A percentile compares a stretch with the other conserved stretches of the same genome.
These are phyloP conservation scores for Meghimatium bilineatum DNA, from an alignment of 2,888 invertebrate species.

Conservation along the genomic window DNA sequence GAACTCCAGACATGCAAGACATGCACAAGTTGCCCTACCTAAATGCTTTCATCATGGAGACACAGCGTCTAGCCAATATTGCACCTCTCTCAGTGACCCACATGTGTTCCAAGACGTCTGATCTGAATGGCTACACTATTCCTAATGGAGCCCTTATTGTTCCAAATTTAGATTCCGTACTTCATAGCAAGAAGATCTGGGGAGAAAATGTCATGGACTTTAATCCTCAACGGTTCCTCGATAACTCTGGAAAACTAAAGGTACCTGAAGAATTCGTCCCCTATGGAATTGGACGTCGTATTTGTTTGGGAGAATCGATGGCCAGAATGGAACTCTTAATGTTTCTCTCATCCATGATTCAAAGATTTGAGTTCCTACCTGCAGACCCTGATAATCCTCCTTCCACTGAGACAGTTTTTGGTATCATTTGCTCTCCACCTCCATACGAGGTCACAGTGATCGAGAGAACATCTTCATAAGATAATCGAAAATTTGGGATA, in stretches of 20 bases:
- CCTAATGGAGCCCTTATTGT: neutral
- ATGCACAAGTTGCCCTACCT: neutral
- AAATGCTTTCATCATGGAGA: neutral
- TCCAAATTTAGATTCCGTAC: neutral
- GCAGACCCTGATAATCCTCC: neutral
- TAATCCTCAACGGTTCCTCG: slow-evolving; percentile 3
- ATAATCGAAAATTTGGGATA: too few species aligned
- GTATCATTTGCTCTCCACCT: neutral
- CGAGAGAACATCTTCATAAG: neutral
- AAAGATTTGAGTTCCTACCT: slow-evolving; percentile 2
- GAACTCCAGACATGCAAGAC: slow-evolving; percentile 9
- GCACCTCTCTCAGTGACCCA: neutral
- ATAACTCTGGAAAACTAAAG: neutral
- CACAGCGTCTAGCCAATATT: neutral
- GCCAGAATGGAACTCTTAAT: neutral
- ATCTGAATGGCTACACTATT: neutral
- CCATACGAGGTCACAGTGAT: neutral
- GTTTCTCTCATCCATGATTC: neutral
- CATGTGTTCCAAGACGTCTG: neutral
- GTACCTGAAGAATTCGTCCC: neutral
- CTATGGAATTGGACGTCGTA: neutral
- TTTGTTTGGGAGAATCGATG: neutral
- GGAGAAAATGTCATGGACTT: neutral
- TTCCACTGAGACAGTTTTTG: neutral
- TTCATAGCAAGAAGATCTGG: neutral